Percentiles rank a stretch among this genome's conserved stretches.
Conservation (phyloP, 2,113 vertebrate genomes). For the Spilogale gracilis region DNA sequence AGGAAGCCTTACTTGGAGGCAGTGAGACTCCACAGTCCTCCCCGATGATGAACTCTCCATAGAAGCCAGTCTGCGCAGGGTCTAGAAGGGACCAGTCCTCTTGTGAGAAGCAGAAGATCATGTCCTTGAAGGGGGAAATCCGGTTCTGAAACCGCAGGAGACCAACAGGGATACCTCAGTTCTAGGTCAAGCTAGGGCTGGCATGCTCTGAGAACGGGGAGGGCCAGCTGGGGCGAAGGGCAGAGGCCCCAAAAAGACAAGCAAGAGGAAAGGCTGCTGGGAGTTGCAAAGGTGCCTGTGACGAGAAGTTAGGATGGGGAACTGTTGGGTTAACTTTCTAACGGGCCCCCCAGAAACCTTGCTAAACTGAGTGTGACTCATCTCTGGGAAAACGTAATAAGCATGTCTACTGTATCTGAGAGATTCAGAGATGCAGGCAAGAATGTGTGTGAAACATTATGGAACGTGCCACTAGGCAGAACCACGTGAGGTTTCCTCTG, state of each 20-base stretch:
- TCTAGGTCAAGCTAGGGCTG: neutral
- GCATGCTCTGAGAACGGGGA: too few species aligned
- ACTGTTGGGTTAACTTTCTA: neutral
- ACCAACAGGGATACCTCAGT: slow-evolving; percentile 4
- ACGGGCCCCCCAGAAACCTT: neutral
- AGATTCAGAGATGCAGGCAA: neutral
- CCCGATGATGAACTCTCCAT: slow-evolving; percentile 82
- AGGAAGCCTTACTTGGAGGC: slow-evolving; percentile 67
- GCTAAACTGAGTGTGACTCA: neutral
- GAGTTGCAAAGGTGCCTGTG: neutral
- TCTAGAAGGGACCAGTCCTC: slow-evolving; percentile 84
- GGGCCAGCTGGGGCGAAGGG: too few species aligned
- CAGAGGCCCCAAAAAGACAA: neutral
- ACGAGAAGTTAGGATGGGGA: neutral
- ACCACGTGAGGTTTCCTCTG: neutral
- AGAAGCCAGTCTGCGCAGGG: slow-evolving; percentile 82
- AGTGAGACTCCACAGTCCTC: slow-evolving; percentile 77
- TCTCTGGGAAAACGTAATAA: neutral
- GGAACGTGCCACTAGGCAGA: neutral
- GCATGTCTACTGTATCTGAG: neutral
- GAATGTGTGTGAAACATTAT: neutral
- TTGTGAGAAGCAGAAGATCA: slow-evolving; percentile 83
- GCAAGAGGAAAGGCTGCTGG: neutral
- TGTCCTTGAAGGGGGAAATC: slow-evolving; percentile 78
- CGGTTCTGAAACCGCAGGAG: slow-evolving; percentile 74